Base-by-base conservation (phyloP, 2,888 invertebrate genomes). In the Microchrysa polita region DNA sequence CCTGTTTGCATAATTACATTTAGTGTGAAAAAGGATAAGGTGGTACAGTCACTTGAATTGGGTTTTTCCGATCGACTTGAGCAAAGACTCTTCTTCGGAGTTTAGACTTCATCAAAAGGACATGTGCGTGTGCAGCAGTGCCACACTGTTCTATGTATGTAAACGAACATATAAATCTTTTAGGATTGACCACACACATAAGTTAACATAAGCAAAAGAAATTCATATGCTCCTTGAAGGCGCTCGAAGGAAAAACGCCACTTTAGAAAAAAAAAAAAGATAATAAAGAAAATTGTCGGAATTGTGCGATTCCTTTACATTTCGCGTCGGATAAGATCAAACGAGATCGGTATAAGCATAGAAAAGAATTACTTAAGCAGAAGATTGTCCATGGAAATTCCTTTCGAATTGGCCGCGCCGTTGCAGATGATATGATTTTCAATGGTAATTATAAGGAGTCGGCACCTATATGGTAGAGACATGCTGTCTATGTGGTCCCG, bases 1-100 rank as follows among this genome's bases (percentile, higher is more conserved):
- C 65, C 65, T 65, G 65, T 65, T 65, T 18, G 48, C 48, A 65
- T 65, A 44, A 65, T 65, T 65, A 48, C 65, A 34, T 65, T 65
- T 27, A 65, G 48, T 48, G 23, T 20, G 65, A 65, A 48, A 48
- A 65, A 48, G 48, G 65, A 65, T 65, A 65, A 34, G 61, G 34
- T 61, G 65, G 65, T 65, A 48, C 65, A 65, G 44, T 12, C 48
- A 63, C 5, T 42, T 18, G 48, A 63, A 48, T 16, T 65, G 27
- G 27, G 27, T 65, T 44, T 63, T 23, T 44, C 48, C 20, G 22
- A 34, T n/a, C 27, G 7, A 34, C 27, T 34, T 34, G 27, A 34
- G 27, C 7, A n/a, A n/a, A 34, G 7, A 34, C 7, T 34, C 27
- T n/a, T 34, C 27, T 34, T 34, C 27, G 7, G 27, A 34, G 27